Conservation (phyloP, 2,888 invertebrate species). For the Leptarthrus brevirostris region DNA sequence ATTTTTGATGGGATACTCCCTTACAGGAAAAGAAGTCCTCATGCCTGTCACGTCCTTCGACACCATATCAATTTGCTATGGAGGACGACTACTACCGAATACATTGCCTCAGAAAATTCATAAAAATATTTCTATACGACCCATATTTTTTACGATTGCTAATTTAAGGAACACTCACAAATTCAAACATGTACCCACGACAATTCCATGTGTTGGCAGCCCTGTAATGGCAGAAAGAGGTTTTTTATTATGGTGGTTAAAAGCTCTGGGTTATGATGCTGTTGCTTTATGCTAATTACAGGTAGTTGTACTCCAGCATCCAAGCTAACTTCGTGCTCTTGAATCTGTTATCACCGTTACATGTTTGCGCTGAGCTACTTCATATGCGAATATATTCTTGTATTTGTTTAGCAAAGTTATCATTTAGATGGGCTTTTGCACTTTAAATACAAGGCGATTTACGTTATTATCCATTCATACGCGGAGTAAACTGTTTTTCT, state of each 20-base stretch:
- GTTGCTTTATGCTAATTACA: slow-evolving; percentile 47
- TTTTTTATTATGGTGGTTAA: slow-evolving; percentile 31
- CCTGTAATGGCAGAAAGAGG: slow-evolving; percentile 28
- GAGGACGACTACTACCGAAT: slow-evolving; percentile 19
- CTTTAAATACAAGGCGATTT: neutral
- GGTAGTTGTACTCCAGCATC: slow-evolving; percentile 9
- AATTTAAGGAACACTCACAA: slow-evolving; percentile 29
- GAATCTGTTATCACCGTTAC: slow-evolving; percentile 35
- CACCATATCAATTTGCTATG: slow-evolving; percentile 53
- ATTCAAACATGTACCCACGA: neutral
- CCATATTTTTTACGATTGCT: slow-evolving; percentile 48
- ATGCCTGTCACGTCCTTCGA: slow-evolving; percentile 51
- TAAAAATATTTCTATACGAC: slow-evolving; percentile 52
- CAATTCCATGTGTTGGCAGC: neutral
- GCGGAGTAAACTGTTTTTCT: too few species aligned
- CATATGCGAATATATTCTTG: neutral
- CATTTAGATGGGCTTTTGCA: too few species aligned
- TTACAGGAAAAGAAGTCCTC: slow-evolving; percentile 34
- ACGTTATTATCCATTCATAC: neutral
- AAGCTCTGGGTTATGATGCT: slow-evolving; percentile 34
- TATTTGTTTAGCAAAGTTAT: neutral
- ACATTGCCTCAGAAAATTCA: slow-evolving; percentile 50
- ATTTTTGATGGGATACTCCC: slow-evolving; percentile 20
- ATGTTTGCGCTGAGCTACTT: slow-evolving; percentile 25
- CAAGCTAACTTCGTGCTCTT: slow-evolving; percentile 17